Conservation (phyloP, 2,888 invertebrate species). For the Oscheius myriophilus region DNA sequence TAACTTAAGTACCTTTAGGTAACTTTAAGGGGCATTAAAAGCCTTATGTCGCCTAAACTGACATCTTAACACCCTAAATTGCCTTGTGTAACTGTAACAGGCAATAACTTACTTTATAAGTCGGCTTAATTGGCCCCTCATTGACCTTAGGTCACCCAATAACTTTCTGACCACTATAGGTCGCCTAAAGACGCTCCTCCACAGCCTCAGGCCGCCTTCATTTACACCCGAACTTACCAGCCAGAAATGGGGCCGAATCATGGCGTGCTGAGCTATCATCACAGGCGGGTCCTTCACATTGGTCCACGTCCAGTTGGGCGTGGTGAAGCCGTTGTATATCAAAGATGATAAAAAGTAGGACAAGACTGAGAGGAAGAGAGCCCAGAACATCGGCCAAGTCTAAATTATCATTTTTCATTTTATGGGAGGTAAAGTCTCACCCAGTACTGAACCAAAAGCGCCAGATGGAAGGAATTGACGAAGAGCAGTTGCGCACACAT, state of each 20-base stretch:
- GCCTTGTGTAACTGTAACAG: too few species aligned
- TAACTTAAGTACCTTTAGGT: too few species aligned
- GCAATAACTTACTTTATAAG: not conserved
- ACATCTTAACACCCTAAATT: too few species aligned
- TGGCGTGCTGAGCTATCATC: slow-evolving; percentile 84
- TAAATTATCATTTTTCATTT: slow-evolving; percentile 73
- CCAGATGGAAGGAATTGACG: slow-evolving; percentile 86
- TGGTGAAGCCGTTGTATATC: slow-evolving; percentile 82
- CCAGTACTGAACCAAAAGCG: slow-evolving; percentile 91
- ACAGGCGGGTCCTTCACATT: slow-evolving; percentile 80
- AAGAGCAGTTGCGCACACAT: slow-evolving; percentile 87
- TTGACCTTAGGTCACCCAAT: too few species aligned
- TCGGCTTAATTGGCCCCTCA: too few species aligned
- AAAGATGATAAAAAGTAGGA: slow-evolving; percentile 86
- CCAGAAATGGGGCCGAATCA: slow-evolving; percentile 84
- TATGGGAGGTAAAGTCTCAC: slow-evolving; percentile 73
- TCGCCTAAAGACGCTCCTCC: not conserved
- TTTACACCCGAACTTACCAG: slow-evolving; percentile 72
- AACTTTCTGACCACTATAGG: not conserved
- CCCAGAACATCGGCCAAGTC: slow-evolving; percentile 85
- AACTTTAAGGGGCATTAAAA: too few species aligned
- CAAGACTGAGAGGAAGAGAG: slow-evolving; percentile 82
- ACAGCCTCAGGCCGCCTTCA: not conserved
- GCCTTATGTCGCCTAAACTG: too few species aligned
- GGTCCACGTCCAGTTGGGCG: slow-evolving; percentile 78